phyloP scores from a whole-genome alignment of 1,140 invertebrate genomes.

The Drosophila carrolli region DNA sequence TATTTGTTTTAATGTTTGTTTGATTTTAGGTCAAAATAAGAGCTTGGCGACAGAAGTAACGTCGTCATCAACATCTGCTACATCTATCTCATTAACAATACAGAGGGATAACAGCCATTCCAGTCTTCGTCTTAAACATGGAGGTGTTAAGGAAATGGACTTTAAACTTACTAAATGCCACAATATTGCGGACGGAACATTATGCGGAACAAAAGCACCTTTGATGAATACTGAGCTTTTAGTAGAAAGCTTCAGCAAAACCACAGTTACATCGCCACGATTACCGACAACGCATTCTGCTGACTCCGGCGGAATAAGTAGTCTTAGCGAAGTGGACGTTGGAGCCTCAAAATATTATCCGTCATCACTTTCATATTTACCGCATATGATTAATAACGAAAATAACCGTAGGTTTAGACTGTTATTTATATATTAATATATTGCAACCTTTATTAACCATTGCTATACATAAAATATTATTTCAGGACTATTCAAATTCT shows the following conservation, averaged over 20 bases:
- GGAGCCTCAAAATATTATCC: slow-evolving; percentile 29
- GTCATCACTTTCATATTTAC: slow-evolving; percentile 45
- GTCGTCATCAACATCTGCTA: slow-evolving; percentile 24
- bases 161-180: slow-evolving; percentile 8
- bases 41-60: slow-evolving; percentile 17
- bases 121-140: slow-evolving; percentile 38
- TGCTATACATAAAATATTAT: background rate
- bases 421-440: background rate
- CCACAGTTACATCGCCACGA: slow-evolving; percentile 24
- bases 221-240: slow-evolving; percentile 36
- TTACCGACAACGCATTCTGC: slow-evolving; percentile 24
- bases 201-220: slow-evolving; percentile 5
- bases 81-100: slow-evolving; percentile 30
- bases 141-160: slow-evolving; percentile 15
- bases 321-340: background rate
- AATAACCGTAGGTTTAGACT: slow-evolving; percentile 41
- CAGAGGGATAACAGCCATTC: slow-evolving; percentile 59
- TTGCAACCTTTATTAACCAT: background rate
- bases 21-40: background rate
- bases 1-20: background rate
- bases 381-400: slow-evolving; percentile 47
- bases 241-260: slow-evolving; percentile 52
- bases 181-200: slow-evolving; percentile 11
- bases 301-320: slow-evolving; percentile 15
- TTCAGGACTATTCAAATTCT: slow-evolving; percentile 28